Percentiles rank a stretch among this genome's conserved stretches.
These are phyloP conservation scores for Dione juno DNA, from an alignment of 2,888 invertebrate species.

Conservation along the genomic window DNA sequence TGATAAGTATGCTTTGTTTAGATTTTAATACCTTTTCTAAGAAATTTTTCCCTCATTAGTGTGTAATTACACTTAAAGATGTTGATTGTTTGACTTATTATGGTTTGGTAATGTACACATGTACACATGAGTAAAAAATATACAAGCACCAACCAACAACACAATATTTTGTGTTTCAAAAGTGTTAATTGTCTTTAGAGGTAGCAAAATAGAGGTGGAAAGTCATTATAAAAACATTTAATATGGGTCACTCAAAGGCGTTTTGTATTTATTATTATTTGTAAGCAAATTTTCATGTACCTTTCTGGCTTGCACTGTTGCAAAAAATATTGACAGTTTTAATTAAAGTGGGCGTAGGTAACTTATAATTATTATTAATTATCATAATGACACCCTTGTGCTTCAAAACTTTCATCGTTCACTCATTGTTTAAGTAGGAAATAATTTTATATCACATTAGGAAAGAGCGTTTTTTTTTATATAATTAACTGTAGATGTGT, in stretches of 20 bases:
- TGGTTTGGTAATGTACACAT: too few species aligned
- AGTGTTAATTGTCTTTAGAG: background rate
- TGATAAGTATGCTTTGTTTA: too few species aligned
- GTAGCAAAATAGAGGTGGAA: background rate
- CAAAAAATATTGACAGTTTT: background rate
- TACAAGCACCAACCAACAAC: too few species aligned
- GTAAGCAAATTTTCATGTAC: background rate
- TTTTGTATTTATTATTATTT: background rate
- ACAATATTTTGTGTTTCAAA: too few species aligned
- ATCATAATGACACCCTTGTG: constrained; percentile 4
- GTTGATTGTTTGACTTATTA: too few species aligned
- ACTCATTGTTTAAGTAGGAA: constrained; percentile 10
- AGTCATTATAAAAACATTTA: background rate
- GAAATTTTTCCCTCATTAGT: too few species aligned
- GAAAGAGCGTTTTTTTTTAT: constrained; percentile 15
- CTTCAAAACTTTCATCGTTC: constrained; percentile 12
- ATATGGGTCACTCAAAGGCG: background rate
- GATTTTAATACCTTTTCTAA: too few species aligned
- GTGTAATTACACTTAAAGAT: too few species aligned
- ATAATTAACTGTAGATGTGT: constrained; percentile 19
- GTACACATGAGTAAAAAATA: too few species aligned
- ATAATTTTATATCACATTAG: constrained; percentile 20
- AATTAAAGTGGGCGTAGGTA: constrained; percentile 13
- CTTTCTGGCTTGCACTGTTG: background rate
- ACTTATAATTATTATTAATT: constrained; percentile 13